Percentiles rank a stretch among this genome's conserved stretches.
These are phyloP conservation scores for Anastrepha obliqua DNA, from an alignment of 1,140 invertebrate species.

Conservation along the genomic window DNA sequence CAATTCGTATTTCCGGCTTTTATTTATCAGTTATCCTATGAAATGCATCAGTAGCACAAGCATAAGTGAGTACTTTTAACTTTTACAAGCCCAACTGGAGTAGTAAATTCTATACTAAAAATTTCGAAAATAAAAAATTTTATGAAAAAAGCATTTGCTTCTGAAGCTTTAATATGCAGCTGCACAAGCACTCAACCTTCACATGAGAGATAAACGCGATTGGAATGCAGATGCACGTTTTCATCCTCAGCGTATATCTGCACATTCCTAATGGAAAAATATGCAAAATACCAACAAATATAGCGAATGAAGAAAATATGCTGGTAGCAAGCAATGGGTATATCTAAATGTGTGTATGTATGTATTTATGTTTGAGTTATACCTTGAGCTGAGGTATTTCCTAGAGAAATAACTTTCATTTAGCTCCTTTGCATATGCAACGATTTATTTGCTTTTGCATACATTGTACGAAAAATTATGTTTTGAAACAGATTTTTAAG, in stretches of 20 bases:
- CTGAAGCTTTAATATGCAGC: not conserved
- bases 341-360: not conserved
- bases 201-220: not conserved
- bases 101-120: too few species aligned
- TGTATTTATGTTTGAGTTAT: not conserved
- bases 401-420: not conserved
- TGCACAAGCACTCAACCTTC: not conserved
- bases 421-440: conserved; percentile 21
- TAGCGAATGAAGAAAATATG: not conserved
- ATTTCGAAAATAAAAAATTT: not conserved
- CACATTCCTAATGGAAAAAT: not conserved
- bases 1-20: too few species aligned
- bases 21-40: too few species aligned
- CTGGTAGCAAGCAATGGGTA: not conserved
- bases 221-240: not conserved
- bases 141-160: not conserved
- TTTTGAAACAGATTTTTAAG: too few species aligned
- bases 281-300: not conserved
- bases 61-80: too few species aligned
- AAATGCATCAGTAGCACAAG: too few species aligned
- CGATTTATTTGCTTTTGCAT: not conserved
- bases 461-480: too few species aligned
- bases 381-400: not conserved
- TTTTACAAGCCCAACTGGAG: too few species aligned
- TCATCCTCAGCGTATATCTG: conserved; percentile 10